These are phyloP conservation scores for Boloria selene DNA, from an alignment of 2,888 invertebrate species.

Conservation along the genomic window DNA sequence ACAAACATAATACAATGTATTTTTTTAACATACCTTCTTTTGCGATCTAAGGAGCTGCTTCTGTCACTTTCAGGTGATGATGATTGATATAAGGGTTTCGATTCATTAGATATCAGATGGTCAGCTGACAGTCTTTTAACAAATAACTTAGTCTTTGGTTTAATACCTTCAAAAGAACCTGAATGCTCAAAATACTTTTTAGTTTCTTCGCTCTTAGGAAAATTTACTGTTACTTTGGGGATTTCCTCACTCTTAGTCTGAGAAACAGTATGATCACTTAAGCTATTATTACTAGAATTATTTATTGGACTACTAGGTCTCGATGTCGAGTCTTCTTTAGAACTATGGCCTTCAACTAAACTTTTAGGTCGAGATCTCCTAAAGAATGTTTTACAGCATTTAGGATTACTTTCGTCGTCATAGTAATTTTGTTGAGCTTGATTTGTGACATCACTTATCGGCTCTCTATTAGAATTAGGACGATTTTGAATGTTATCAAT, in stretches of 20 bases:
- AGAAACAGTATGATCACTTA: conserved; percentile 64
- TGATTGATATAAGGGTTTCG: conserved; percentile 65
- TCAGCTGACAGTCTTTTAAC: conserved; percentile 77
- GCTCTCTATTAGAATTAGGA: conserved; percentile 53
- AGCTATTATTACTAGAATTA: conserved; percentile 60
- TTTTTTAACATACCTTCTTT: conserved; percentile 61
- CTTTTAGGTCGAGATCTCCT: conserved; percentile 73
- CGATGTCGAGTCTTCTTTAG: conserved; percentile 62
- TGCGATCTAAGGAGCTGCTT: conserved; percentile 75
- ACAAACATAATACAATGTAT: not conserved
- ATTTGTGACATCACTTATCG: conserved; percentile 51
- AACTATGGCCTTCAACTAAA: conserved; percentile 60
- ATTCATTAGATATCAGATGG: conserved; percentile 73
- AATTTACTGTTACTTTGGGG: conserved; percentile 69
- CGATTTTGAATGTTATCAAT: conserved; percentile 53
- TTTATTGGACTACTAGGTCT: conserved; percentile 67
- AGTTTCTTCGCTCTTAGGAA: conserved; percentile 67
- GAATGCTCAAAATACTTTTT: conserved; percentile 75
- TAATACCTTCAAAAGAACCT: conserved; percentile 75
- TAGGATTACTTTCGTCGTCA: conserved; percentile 66
- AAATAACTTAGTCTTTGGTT: conserved; percentile 72
- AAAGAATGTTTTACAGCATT: conserved; percentile 74
- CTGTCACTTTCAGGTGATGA: conserved; percentile 78
- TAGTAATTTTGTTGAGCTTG: conserved; percentile 52
- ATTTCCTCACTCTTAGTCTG: conserved; percentile 73